Base-by-base conservation (phyloP, 2,888 invertebrate species). In the Ophraella communa region DNA sequence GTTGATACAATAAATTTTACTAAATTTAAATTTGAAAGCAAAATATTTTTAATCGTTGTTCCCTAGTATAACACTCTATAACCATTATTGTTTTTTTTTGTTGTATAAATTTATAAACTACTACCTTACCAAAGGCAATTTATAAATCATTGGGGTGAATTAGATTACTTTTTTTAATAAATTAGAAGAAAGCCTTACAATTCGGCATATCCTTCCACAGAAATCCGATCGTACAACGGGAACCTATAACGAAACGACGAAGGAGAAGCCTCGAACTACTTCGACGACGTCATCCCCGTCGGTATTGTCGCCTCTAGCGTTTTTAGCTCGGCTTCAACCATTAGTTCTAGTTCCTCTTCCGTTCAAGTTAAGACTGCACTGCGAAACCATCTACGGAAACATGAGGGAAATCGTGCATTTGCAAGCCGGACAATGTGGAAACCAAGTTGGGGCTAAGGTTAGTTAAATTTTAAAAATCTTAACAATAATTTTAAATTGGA, bases 371-470 rank as follows among this genome's bases (percentile, higher is more conserved):
- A 39, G 54, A 39, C 4, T 14, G 21, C 17, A 20, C 27, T 42
- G 18, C 18, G 7, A 27, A 35, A 30, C 23, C 33, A 20, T 57
- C 35, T 42, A 18, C 14, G 44, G 30, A 17, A 55, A 55, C 27
- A 95, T 95, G 95, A 90, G 95, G 85, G 95, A 95, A 89, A 95
- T 95, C 78, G 93, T 95, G 73, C 94, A 95, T 83, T 85, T 95
- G 70, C 95, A 95, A 82, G 94, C 91, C 71, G 89, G 89, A 66
- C 89, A 89, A 80, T 89, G 89, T 79, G 89, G 89, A 71, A 89
- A 89, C 81, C 95, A 95, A 84, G 94, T 95, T 79, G 95, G 95
- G 73, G 93, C 94, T 68, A 95, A 95, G 91, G 95, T 94, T 81
- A 83, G 79, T 75, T n/a, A 45, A 8, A 14, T 33, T 57, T 24